Evolutionary conservation across 2,888 invertebrate species (phyloP).

Genomic region (Apodemia mormo): DNA sequence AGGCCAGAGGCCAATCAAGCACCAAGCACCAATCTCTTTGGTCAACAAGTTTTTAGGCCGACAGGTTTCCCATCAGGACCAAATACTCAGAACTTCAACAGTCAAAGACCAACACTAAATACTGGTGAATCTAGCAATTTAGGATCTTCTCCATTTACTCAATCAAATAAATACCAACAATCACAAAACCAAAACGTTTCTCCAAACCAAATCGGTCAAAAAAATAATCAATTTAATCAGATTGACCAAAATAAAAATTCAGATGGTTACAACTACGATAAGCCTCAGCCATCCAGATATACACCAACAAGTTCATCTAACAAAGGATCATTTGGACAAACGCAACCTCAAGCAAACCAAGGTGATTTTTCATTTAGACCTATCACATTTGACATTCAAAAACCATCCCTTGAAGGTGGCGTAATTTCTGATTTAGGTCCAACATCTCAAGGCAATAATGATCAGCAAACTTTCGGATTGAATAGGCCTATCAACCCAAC

Average conservation of each 20-base stretch:
- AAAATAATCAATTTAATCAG: neutral
- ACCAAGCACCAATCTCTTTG: neutral
- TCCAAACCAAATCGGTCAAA: neutral
- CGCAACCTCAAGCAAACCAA: slow-evolving; percentile 19
- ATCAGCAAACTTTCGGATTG: neutral
- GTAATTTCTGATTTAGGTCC: neutral
- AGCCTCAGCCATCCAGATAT: slow-evolving; percentile 26
- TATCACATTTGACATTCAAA: slow-evolving; percentile 5
- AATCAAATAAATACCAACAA: neutral
- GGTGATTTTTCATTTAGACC: neutral
- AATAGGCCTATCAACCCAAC: neutral
- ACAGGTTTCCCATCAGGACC: neutral
- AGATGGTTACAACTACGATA: slow-evolving; percentile 32
- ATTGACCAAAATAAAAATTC: slow-evolving; percentile 18
- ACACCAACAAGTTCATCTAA: slow-evolving; percentile 5
- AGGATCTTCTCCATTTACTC: neutral
- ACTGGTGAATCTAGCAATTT: neutral
- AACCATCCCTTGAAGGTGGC: neutral
- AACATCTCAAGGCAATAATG: neutral
- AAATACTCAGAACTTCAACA: neutral
- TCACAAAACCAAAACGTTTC: neutral
- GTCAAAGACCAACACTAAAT: neutral
- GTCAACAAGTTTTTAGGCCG: neutral
- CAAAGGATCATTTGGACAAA: slow-evolving; percentile 21
- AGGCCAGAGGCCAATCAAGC: neutral